Conservation (phyloP, 2,888 invertebrate species). For the Drosophila testacea region DNA sequence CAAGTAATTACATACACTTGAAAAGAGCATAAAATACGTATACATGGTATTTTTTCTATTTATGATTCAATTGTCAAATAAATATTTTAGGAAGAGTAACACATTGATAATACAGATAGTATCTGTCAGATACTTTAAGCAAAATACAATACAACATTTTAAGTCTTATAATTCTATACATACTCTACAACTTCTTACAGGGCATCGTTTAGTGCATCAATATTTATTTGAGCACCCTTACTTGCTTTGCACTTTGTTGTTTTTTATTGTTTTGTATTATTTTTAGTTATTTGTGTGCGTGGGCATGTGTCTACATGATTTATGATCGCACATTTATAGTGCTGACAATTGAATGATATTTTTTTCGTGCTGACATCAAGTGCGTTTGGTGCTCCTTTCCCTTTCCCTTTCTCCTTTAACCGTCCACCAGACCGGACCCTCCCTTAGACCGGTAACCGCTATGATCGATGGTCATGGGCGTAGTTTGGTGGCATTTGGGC, state of each 20-base stretch:
- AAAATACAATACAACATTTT: too few species aligned
- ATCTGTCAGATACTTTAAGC: too few species aligned
- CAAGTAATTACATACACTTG: too few species aligned
- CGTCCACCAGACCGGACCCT: neutral
- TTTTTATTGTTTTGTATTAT: conserved; percentile 65
- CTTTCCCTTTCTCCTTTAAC: neutral
- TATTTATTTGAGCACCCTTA: neutral
- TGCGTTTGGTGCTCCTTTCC: conserved; percentile 27
- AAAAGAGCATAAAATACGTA: too few species aligned
- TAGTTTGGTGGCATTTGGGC: conserved; percentile 7
- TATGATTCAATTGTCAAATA: too few species aligned
- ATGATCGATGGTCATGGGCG: conserved; percentile 62
- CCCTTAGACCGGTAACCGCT: conserved; percentile 28
- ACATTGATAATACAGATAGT: too few species aligned
- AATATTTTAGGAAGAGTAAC: too few species aligned
- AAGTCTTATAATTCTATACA: too few species aligned
- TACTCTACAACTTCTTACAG: neutral
- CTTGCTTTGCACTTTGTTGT: conserved; percentile 18
- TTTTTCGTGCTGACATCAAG: conserved; percentile 49
- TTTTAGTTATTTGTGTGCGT: conserved; percentile 57
- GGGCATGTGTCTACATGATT: conserved; percentile 69
- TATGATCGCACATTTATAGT: conserved; percentile 76
- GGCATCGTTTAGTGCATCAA: conserved; percentile 4
- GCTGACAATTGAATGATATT: conserved; percentile 80
- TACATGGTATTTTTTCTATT: too few species aligned